Evolutionary conservation across 92 coral and sea anemone species (phyloP), one percentile per base, ranked within the genome.

Genomic region (Pocillopora grandis): DNA sequence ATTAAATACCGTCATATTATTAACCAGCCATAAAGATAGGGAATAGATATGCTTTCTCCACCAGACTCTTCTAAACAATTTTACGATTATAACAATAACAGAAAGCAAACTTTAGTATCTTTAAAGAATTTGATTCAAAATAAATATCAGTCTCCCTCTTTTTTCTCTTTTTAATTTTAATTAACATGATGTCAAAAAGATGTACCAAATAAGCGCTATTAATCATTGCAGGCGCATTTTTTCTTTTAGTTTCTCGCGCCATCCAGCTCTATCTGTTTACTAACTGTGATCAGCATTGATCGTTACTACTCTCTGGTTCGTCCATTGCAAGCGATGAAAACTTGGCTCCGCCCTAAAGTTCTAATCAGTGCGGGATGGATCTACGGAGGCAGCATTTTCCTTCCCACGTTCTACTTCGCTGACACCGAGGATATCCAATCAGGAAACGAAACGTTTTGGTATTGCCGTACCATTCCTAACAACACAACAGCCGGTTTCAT

Each of bases 271-370:
- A 94, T 94, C 52, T 91, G 93, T 64, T 88, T 94, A 56, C 87
- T 94, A 19, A 88, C 95, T 20, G 90, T 90, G 4, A 94, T 94
- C 80, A 94, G 98, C 66, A 87, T 94, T 76, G 98, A 94, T 62
- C 93, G 98, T 1, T 94, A 86, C 75, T 94, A 89, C 87, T 94
- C 98, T 2, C 90, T 94, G 71, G 98, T 94, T 87, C 90, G 90
- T 63, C 98, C 98, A 7, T 81, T 94, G 79, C 83, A 71, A 62
- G 82, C 92, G 33, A 92, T 89, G 74, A 80, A 90, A 23, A 20
- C 52, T 36, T 85, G 90, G 66, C 84, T 82, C 20, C 90, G 89
- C 2, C 90, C 98, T 2, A 84, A 78, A 31, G 72, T 86, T 13
- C 91, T 94, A 17, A 76, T 94, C 58, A 57, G 63, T 33, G 48